A percentile compares a stretch with the other conserved stretches of the same genome.
Evolutionary conservation across 2,888 invertebrate genomes (phyloP).

Genomic region (Carpatolechia fugitivella): DNA sequence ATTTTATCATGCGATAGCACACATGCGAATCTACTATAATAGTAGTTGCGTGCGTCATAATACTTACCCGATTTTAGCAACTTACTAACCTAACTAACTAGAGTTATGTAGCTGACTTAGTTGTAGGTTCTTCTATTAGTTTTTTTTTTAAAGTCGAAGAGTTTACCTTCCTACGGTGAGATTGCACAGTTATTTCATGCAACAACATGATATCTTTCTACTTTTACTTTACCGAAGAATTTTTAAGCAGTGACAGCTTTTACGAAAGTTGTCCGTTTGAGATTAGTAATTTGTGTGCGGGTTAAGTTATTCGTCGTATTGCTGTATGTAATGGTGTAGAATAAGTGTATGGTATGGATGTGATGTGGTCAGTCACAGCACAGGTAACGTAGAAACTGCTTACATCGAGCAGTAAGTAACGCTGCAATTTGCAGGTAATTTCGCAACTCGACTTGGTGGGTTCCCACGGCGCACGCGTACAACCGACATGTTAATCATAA

Average conservation of each 20-base stretch:
- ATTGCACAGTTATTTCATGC: background rate
- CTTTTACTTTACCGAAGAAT: background rate
- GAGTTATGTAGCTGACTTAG: no score
- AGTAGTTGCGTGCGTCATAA: no score
- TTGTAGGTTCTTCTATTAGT: no score
- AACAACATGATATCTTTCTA: background rate
- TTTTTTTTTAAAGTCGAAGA: no score
- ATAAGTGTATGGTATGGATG: background rate
- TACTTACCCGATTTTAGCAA: no score
- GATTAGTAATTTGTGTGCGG: background rate
- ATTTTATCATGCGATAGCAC: conserved; percentile 21
- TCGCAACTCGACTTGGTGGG: conserved; percentile 29
- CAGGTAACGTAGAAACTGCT: no score
- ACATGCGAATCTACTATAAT: conserved; percentile 21
- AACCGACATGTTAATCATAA: conserved; percentile 40
- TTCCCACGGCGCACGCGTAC: conserved; percentile 32
- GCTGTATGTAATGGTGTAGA: background rate
- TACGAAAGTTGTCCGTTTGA: background rate
- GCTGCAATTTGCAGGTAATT: conserved; percentile 52
- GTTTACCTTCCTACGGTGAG: background rate
- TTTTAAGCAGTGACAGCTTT: background rate
- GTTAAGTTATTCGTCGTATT: background rate
- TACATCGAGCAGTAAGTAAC: no score
- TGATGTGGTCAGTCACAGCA: background rate
- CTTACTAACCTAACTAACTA: no score